These are phyloP conservation scores for Nothoprocta perdicaria DNA, from an alignment of 2,113 vertebrate genomes.

Conservation along the genomic window DNA sequence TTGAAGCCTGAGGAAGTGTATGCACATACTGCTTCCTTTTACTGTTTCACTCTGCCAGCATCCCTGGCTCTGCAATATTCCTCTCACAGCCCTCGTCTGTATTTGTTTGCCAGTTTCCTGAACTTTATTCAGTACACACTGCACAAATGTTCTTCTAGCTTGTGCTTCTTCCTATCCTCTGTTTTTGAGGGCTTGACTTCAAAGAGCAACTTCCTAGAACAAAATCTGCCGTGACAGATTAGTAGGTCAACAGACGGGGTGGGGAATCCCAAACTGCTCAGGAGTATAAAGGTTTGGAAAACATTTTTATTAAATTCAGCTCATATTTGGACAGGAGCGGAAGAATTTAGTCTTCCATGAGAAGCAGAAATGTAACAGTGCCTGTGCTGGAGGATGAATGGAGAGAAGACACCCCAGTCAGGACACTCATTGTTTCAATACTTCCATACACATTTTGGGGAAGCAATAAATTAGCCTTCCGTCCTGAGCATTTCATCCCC, in stretches of 20 bases:
- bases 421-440: background rate
- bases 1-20: background rate
- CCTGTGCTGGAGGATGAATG: background rate
- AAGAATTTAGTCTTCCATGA: background rate
- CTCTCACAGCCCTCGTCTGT: background rate
- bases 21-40: background rate
- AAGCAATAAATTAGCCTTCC: background rate
- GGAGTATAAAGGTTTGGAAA: background rate
- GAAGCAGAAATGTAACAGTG: constrained; percentile 9
- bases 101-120: background rate
- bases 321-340: background rate
- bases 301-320: background rate
- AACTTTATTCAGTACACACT: background rate
- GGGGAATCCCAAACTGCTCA: background rate
- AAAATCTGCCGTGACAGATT: background rate
- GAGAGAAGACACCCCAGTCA: background rate
- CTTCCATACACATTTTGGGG: background rate
- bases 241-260: background rate
- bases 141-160: background rate
- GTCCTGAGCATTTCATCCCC: background rate
- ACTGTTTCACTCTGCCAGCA: background rate
- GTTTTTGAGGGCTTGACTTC: background rate
- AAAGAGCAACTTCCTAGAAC: background rate
- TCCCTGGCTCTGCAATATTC: background rate
- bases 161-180: background rate